Evolutionary conservation across 1,140 invertebrate genomes (phyloP).

Genomic region (Saccostrea cuccullata): DNA sequence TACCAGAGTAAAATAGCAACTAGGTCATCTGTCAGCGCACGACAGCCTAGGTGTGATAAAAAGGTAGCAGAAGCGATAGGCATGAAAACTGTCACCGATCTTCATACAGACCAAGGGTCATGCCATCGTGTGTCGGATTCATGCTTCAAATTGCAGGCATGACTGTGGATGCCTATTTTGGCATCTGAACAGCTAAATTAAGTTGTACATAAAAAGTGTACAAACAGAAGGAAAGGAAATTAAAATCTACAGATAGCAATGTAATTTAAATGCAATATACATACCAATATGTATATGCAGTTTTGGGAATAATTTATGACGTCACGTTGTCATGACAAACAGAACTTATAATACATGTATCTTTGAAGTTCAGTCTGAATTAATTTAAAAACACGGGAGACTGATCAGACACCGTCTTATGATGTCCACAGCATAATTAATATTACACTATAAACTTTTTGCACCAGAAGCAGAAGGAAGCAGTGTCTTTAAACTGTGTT

Average conservation of each 20-base stretch:
- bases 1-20: constrained; percentile 9
- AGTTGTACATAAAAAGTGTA: background rate
- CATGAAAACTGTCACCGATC: constrained; percentile 20
- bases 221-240: background rate
- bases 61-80: background rate
- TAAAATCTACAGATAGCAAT: background rate
- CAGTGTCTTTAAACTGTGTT: background rate
- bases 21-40: constrained; percentile 21
- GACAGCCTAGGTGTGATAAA: constrained; percentile 20
- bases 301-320: background rate
- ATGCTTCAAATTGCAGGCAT: constrained; percentile 15
- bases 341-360: background rate
- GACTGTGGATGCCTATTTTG: background rate
- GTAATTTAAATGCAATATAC: background rate
- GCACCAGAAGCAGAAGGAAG: background rate
- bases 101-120: background rate
- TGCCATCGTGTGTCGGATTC: background rate
- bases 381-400: background rate
- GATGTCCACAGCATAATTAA: background rate
- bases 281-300: background rate
- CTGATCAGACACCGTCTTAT: background rate
- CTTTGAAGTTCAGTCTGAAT: background rate
- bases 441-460: background rate
- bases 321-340: constrained; percentile 21
- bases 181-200: background rate